Evolutionary conservation across 1,140 invertebrate species (phyloP), one percentile per base, ranked within the genome.

Genomic region (Drosophila fuyamai): DNA sequence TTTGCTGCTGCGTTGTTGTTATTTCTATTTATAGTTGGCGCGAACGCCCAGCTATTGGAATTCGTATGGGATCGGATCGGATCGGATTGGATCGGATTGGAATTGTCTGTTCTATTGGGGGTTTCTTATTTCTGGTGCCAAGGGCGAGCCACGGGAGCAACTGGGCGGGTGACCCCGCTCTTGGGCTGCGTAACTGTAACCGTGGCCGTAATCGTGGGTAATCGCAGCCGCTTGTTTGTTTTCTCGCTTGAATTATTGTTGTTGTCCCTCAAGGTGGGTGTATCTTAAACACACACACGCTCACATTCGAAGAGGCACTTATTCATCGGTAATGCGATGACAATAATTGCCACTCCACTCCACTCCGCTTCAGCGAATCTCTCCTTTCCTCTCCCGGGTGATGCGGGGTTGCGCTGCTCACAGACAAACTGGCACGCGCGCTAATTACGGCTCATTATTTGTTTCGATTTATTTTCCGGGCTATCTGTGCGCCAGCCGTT

Each of bases 1-100:
- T 50, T 57, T 48, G 43, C 27, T 32, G 18, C 13, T 40, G 36
- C 13, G 23, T 36, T 18, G 12, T 44, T 57, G 57, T 53, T 41
- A 59, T 54, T 75, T 51, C 76, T 86, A 86, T 86, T 88, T 86
- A 68, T 86, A 86, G 82, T 79, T 68, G 70, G 61, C 51, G 62
- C 53, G 47, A 54, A 40, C 29, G 59, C 50, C 41, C 65, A 57
- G 55, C 60, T 36, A 50, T 46, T 66, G 27, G 35, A 44, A 35
- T 65, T 51, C 41, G 18, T 23, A 27, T 29, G 44, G 18, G 12
- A 10, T 41, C 6, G 7, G 13, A 5, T 41, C 3, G 23, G 23
- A 7, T 13, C 18, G 44, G 10, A 27, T 13, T n/a, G 23, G 23
- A 7, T 13, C 18, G 44, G 10, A 27, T 13, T n/a, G 13, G 46